phyloP scores from a whole-genome alignment of 2,888 invertebrate genomes.

The Epirrhoe tristata region DNA sequence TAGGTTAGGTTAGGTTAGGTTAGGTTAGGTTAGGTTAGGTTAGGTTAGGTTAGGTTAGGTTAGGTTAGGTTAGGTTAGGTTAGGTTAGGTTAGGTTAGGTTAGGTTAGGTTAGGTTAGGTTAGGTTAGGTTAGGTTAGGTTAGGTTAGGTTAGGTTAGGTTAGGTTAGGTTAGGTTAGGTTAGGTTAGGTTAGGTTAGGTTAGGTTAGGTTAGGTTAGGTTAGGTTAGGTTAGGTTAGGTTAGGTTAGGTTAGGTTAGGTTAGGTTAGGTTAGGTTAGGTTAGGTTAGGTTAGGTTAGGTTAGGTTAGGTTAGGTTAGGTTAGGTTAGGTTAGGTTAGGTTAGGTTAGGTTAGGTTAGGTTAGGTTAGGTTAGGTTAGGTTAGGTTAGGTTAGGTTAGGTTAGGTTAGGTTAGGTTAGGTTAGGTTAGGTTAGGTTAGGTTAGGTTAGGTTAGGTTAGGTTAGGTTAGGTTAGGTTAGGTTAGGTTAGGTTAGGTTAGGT shows the following conservation, averaged over 20 bases:
- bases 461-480: too few species aligned
- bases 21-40: slow-evolving; percentile 22
- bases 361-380: too few species aligned
- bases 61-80: slow-evolving; percentile 4
- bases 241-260: slow-evolving; percentile 21
- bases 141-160: slow-evolving; percentile 39
- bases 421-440: too few species aligned
- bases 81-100: slow-evolving; percentile 14
- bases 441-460: too few species aligned
- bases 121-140: slow-evolving; percentile 35
- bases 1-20: slow-evolving; percentile 29
- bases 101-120: slow-evolving; percentile 28
- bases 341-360: too few species aligned
- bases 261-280: slow-evolving; percentile 30
- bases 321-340: slow-evolving; percentile 28
- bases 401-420: too few species aligned
- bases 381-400: too few species aligned
- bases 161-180: slow-evolving; percentile 30
- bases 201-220: slow-evolving; percentile 39
- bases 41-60: slow-evolving; percentile 27
- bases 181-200: slow-evolving; percentile 39
- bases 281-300: slow-evolving; percentile 29
- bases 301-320: slow-evolving; percentile 32
- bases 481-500: too few species aligned
- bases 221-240: slow-evolving; percentile 35